Percentiles rank a stretch among this genome's conserved stretches.
Conservation (phyloP, 2,797 vertebrate genomes). For the Leuciscus waleckii region DNA sequence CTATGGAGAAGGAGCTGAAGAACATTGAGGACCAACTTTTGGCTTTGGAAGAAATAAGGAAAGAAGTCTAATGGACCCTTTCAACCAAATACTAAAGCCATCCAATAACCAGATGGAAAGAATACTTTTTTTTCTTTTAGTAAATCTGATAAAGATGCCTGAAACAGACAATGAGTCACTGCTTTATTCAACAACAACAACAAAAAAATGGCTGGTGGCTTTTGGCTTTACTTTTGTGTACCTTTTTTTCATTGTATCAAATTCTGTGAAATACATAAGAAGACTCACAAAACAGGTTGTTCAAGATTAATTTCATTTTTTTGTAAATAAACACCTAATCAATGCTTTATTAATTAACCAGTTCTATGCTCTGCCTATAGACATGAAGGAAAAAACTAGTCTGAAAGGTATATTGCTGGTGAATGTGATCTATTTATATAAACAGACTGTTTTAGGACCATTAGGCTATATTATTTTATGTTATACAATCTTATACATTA, state of each 20-base stretch:
- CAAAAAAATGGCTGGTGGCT: too few species aligned
- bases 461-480: background rate
- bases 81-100: background rate
- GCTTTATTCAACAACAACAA: background rate
- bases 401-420: background rate
- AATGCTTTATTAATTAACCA: background rate
- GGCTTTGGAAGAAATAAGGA: constrained; percentile 54
- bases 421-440: background rate
- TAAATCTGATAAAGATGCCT: background rate
- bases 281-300: background rate
- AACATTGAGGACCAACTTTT: constrained; percentile 73
- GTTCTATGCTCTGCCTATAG: background rate
- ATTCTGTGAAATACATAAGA: background rate
- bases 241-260: background rate
- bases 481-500: background rate
- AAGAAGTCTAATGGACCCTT: constrained; percentile 18
- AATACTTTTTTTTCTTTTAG: background rate
- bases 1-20: constrained; percentile 73
- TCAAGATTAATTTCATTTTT: background rate
- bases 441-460: background rate
- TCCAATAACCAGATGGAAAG: background rate
- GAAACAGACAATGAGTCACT: background rate
- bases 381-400: background rate
- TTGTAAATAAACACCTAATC: background rate
- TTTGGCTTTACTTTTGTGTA: constrained; percentile 3